A percentile compares a stretch with the other conserved stretches of the same genome.
Conservation (phyloP, 2,888 invertebrate genomes). For the Aquatica leii region DNA sequence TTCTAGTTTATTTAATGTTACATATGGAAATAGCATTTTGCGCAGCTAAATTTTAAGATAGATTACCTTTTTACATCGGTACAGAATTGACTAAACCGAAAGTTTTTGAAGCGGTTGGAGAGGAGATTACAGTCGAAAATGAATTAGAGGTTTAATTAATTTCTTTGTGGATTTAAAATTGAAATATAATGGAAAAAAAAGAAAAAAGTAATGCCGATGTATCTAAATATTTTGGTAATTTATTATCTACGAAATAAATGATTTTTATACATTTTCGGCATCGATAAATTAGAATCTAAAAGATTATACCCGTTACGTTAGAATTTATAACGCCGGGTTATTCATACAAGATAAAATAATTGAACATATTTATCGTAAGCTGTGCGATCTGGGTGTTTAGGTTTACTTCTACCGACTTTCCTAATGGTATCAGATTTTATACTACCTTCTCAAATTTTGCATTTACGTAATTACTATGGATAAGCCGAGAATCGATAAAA, state of each 20-base stretch:
- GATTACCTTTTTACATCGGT: too few species aligned
- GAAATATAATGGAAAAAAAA: not conserved
- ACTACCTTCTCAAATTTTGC: too few species aligned
- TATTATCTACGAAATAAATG: constrained; percentile 3
- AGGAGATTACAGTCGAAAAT: too few species aligned
- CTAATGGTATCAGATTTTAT: not conserved
- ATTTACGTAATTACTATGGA: too few species aligned
- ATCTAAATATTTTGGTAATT: not conserved
- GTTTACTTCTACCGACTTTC: not conserved
- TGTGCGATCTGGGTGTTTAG: not conserved
- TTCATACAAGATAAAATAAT: not conserved
- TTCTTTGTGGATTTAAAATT: too few species aligned
- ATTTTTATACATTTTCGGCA: not conserved
- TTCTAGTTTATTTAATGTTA: too few species aligned
- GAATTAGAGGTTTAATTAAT: too few species aligned
- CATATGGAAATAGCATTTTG: too few species aligned
- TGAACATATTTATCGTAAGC: constrained; percentile 2
- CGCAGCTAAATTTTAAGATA: too few species aligned
- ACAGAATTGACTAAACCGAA: too few species aligned
- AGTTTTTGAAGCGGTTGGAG: too few species aligned
- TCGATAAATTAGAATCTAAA: constrained; percentile 2
- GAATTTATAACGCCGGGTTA: constrained; percentile 1
- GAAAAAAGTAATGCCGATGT: not conserved
- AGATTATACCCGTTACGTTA: not conserved
- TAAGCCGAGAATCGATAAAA: too few species aligned